Percentiles rank a stretch among this genome's conserved stretches.
Conservation (phyloP, 2,888 invertebrate genomes). For the Chironomus riparius region DNA sequence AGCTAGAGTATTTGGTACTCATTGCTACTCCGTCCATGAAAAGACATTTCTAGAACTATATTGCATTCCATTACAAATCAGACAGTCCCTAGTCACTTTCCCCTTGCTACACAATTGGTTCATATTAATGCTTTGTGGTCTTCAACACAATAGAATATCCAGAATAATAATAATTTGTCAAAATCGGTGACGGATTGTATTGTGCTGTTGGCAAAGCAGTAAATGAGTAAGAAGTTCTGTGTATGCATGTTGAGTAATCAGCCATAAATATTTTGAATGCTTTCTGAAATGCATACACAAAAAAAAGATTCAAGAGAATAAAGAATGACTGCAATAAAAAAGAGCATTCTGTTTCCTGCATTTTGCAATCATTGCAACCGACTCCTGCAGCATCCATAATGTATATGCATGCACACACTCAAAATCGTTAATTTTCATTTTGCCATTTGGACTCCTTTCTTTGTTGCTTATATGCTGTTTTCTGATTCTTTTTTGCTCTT, state of each 20-base stretch:
- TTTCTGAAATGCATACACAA: not conserved
- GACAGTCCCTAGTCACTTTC: too few relatives aligned
- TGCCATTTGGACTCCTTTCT: too few relatives aligned
- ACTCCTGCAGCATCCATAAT: not conserved
- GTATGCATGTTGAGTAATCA: not conserved
- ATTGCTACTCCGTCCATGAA: too few relatives aligned
- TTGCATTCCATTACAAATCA: too few relatives aligned
- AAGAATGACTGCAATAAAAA: not conserved
- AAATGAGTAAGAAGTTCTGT: not conserved
- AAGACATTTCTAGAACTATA: too few relatives aligned
- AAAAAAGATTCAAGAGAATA: not conserved
- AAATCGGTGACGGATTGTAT: not conserved
- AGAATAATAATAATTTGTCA: not conserved
- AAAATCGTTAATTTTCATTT: not conserved
- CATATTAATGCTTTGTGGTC: too few relatives aligned
- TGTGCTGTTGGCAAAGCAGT: not conserved
- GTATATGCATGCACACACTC: not conserved
- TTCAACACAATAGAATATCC: not conserved
- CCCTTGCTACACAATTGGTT: too few relatives aligned
- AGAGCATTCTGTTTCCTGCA: conserved; percentile 6
- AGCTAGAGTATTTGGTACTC: too few relatives aligned
- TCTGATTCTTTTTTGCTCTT: too few relatives aligned
- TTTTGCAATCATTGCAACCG: not conserved
- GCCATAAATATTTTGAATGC: conserved; percentile 21
- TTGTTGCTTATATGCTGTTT: too few relatives aligned